Base-by-base conservation (phyloP, 2,113 vertebrate species). In the Pungitius pungitius region DNA sequence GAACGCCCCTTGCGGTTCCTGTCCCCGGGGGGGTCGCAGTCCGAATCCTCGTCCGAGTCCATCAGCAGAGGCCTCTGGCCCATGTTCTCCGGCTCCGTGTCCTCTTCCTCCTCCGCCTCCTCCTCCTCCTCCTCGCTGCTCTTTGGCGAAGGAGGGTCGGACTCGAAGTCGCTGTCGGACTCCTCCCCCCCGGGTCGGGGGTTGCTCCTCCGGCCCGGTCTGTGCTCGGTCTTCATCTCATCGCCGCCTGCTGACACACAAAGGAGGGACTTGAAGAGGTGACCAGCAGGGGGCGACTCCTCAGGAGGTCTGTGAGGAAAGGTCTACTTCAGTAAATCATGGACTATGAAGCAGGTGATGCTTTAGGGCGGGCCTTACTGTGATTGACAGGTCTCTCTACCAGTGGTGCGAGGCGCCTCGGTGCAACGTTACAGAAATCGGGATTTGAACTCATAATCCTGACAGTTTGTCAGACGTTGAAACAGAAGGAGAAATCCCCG, bases 101-200 rank as follows among this genome's bases (percentile, higher is more conserved):
- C 96, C 5, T 92, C 95, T 6, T 93, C 95, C 0, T 94, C 96
- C 68, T 97, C 97, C 15, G 87, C 93, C 60, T 97, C 98, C 0
- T 98, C 97, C 35, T 99, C 96, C 18, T 93, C 92, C 0, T 99
- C 98, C 80, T 98, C 97, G 0, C 98, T 99, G 90, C 98, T 99
- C 85, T 97, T 98, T 0, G 97, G 95, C 39, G 97, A 98, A 6
- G 97, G 96, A 14, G 97, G 96, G 66, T 99, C 98, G 0, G 98
- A 99, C 69, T 99, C 98, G 37, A 99, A 99, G 81, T 99, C 98
- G 24, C 98, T 99, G 77, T 99, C 98, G 0, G 97, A 98, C 24
- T 97, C 96, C 0, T 96, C 95, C 0, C 87, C 95, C 0, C 87
- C 90, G 1, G 90, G 79, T 85, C 91, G 93, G 1, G 86, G 86